Base-by-base conservation (phyloP, 2,797 vertebrate genomes). In the Eupleurogrammus muticus region DNA sequence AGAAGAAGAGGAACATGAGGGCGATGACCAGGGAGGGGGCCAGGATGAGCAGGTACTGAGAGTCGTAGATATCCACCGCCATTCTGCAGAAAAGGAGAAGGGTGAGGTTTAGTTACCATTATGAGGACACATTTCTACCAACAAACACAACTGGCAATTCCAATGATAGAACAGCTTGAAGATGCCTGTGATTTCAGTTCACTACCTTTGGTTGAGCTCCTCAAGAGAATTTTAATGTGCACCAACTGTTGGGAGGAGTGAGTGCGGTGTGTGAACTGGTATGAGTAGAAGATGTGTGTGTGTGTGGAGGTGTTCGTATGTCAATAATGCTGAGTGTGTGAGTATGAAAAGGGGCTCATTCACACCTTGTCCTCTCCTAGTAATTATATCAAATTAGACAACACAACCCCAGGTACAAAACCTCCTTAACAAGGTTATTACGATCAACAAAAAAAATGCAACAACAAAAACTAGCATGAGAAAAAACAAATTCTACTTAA, bases 1-100 rank as follows among this genome's bases (percentile, higher is more conserved):
- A 99, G 92, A 99, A 99, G 93, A 99, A 99, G 75, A 99, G 95
- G 92, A 99, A 98, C 93, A 99, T 97, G 81, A 97, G 94, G 55
- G 95, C 94, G 35, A 99, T 96, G 81, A 99, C 97, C 85, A 99
- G 93, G 17, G 96, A 95, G 78, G 97, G 97, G 79, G 97, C 95
- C 90, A 99, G 94, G 92, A 99, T 91, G 83, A 99, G 95, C 64
- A 99, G 96, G 94, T 98, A 99, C 83, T 97, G 97, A 24, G 97
- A 98, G 91, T 99, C 97, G 0, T 96, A 97, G 88, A 99, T 95
- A 87, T 99, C 98, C 95, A 99, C 94, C 84, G 93, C 96, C 96
- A 95, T 96, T 94, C 92, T 95, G 69, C 52, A 85, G 38, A 56
- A 73, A 32, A 46, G 36, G 9, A 70, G 5, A 56, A 66, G 2